A percentile compares a stretch with the other conserved stretches of the same genome.
Evolutionary conservation across 2,113 vertebrate genomes (phyloP).

Genomic region (Pandion haliaetus): DNA sequence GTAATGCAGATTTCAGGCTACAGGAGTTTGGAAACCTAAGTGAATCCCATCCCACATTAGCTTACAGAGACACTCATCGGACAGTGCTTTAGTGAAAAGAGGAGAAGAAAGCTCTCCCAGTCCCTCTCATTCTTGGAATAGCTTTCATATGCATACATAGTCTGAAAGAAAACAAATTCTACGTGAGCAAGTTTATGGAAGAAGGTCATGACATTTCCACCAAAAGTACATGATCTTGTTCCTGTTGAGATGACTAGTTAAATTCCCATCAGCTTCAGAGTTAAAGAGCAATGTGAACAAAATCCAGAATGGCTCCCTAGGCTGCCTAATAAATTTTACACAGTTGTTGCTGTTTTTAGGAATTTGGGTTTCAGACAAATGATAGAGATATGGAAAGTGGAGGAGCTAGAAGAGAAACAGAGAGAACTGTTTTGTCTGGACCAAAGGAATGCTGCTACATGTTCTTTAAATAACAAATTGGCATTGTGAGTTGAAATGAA

Average conservation of each 20-base stretch:
- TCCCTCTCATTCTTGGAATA: neutral
- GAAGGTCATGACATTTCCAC: neutral
- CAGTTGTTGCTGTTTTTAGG: neutral
- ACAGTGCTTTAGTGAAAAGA: neutral
- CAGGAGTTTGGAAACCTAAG: neutral
- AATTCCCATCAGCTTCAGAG: constrained; percentile 4
- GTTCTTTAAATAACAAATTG: constrained; percentile 2
- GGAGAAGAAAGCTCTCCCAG: neutral
- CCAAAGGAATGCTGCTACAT: neutral
- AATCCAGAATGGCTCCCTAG: neutral
- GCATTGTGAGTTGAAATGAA: neutral
- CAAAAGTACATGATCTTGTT: neutral
- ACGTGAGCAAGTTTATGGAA: neutral
- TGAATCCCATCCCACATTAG: neutral
- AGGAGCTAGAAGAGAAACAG: constrained; percentile 13
- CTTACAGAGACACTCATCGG: neutral
- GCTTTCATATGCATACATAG: neutral
- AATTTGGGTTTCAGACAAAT: constrained; percentile 2
- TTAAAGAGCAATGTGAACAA: neutral
- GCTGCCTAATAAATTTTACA: neutral
- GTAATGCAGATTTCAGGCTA: neutral
- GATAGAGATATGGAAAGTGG: neutral
- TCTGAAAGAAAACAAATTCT: constrained; percentile 9
- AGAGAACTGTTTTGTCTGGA: constrained; percentile 26
- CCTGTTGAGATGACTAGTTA: neutral